Evolutionary conservation across 1,140 invertebrate genomes (phyloP).

Genomic region (Anthonomus grandis): DNA sequence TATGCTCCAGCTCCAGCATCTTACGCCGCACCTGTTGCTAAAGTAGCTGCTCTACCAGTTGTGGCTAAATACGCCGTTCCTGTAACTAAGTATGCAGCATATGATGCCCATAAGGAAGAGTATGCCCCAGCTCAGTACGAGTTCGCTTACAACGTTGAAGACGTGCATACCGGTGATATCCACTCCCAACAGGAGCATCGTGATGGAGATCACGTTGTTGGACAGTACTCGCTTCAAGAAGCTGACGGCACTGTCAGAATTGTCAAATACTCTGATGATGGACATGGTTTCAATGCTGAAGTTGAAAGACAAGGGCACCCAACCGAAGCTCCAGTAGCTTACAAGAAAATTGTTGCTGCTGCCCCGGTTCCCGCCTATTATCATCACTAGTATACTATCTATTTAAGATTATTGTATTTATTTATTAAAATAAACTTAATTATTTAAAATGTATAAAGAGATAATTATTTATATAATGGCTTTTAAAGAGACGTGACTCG

Average conservation of each 20-base stretch:
- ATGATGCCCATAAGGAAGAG: conserved; percentile 18
- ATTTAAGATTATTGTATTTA: too few species aligned
- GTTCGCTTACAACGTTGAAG: conserved; percentile 41
- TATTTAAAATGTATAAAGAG: too few species aligned
- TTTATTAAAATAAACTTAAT: too few species aligned
- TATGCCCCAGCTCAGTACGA: conserved; percentile 32
- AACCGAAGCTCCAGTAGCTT: conserved; percentile 13
- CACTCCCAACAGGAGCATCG: conserved; percentile 36
- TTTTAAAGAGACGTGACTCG: too few species aligned
- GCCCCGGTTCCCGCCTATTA: too few species aligned
- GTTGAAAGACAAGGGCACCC: conserved; percentile 33
- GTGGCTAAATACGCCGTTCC: conserved; percentile 33
- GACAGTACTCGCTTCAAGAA: conserved; percentile 48
- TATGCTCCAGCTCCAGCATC: conserved; percentile 5
- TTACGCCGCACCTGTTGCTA: conserved; percentile 20
- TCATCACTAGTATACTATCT: too few species aligned
- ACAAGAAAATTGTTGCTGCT: conserved; percentile 21
- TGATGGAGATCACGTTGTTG: conserved; percentile 31
- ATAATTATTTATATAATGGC: too few species aligned
- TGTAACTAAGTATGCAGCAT: conserved; percentile 13
- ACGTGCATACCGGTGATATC: conserved; percentile 51
- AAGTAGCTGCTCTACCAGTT: too few species aligned
- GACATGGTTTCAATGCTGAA: conserved; percentile 45
- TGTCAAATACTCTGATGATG: conserved; percentile 55
- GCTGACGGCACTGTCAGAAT: conserved; percentile 55